Evolutionary conservation across 2,888 invertebrate genomes (phyloP), one percentile per base, ranked within the genome.

Genomic region (Yponomeuta plumbellus): DNA sequence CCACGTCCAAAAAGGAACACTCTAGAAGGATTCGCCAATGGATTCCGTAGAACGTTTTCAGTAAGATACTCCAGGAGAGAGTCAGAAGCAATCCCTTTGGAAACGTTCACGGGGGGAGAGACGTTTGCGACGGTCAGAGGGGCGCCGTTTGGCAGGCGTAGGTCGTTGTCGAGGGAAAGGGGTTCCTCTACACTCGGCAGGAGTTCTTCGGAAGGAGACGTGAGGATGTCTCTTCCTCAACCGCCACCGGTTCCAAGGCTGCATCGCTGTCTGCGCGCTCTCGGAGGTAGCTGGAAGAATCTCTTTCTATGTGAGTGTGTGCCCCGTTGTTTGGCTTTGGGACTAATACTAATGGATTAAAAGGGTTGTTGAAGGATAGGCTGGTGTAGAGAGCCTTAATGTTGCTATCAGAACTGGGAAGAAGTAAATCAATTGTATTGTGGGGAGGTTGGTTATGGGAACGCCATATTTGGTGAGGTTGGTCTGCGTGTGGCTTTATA

Each of bases 271-370:
- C 94, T 95, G 72, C 94, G 94, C 74, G 95, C 93, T 70, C 93
- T 95, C 75, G 95, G 95, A 79, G 95, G 95, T 72, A 95, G 95
- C 87, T 95, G 95, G 95, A 95, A 94, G 88, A 96, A 95, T 87
- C 93, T 95, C 72, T 91, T 95, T 79, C 93, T 94, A 92, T 92
- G 95, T 95, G 94, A 95, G 95, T 94, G 77, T 77, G 44, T 52
- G 44, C 44, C 8, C 17, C 17, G 44, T 52, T 52, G 17, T 52
- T 52, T 52, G 44, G 44, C 17, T 52, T 52, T 52, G 44, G 44
- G 17, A 52, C 17, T 52, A 52, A 52, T 52, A 52, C 5, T 52
- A 17, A 72, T 77, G 80, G 17, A 34, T 8, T 34, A 34, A 34
- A 34, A 34, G 6, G 34, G 8, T 34, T 34, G 34, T 34, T 34